A percentile compares a stretch with the other conserved stretches of the same genome.
Evolutionary conservation across 2,888 invertebrate species (phyloP).

Genomic region (Sphaerophoria rueppellii): DNA sequence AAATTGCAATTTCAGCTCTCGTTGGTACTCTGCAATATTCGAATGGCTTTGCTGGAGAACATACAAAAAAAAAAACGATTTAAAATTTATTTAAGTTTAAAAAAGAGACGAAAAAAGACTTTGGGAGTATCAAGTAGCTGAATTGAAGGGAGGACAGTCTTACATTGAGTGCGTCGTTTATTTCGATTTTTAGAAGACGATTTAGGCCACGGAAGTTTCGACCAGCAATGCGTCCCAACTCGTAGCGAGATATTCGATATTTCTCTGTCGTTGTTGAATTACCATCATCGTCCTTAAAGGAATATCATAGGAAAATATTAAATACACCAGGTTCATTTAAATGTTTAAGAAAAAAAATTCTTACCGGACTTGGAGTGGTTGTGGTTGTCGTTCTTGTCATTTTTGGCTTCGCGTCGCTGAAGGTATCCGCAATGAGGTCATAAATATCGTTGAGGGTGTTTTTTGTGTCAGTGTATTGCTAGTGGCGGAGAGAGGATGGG

Average conservation of each 20-base stretch:
- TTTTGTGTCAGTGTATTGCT: conserved; percentile 81
- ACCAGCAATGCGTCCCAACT: conserved; percentile 80
- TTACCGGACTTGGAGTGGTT: conserved; percentile 75
- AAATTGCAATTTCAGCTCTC: conserved; percentile 79
- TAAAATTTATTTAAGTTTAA: conserved; percentile 19
- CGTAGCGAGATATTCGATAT: conserved; percentile 80
- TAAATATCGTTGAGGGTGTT: conserved; percentile 79
- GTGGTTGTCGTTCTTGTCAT: conserved; percentile 75
- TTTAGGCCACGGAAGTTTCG: conserved; percentile 81
- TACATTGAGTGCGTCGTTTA: conserved; percentile 81
- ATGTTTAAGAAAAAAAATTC: conserved; percentile 29
- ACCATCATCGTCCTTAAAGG: conserved; percentile 74
- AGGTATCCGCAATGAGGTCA: conserved; percentile 79
- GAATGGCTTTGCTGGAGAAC: conserved; percentile 79
- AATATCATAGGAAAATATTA: conserved; percentile 3
- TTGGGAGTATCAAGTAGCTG: not conserved
- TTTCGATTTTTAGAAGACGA: conserved; percentile 79
- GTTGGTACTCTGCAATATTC: conserved; percentile 79
- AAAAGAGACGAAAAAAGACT: conserved; percentile 27
- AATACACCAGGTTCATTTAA: not conserved
- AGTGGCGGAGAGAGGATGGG: not conserved
- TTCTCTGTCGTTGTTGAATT: conserved; percentile 79
- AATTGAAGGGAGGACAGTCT: conserved; percentile 43
- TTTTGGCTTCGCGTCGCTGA: conserved; percentile 80
- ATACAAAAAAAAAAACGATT: conserved; percentile 24